phyloP scores from a whole-genome alignment of 2,113 vertebrate species.

The Hystrix brachyura region DNA sequence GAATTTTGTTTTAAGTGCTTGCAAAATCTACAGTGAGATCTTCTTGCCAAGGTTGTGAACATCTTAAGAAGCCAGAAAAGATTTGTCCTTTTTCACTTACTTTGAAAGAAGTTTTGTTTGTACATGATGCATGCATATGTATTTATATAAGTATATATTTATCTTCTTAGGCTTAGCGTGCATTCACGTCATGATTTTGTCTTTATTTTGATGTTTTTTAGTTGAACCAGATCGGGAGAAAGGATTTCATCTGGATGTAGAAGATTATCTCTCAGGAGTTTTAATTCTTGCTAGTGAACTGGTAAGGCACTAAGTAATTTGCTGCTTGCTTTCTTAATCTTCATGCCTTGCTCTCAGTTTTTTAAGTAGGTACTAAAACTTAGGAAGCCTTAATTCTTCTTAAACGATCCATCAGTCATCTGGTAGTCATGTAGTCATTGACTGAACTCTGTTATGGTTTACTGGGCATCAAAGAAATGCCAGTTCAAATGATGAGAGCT shows the following conservation, averaged over 20 bases:
- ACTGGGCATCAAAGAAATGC: neutral
- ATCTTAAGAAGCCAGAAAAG: neutral
- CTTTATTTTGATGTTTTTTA: constrained; percentile 78
- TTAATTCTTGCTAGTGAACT: constrained; percentile 97
- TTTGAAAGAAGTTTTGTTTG: neutral
- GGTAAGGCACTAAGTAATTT: constrained; percentile 89
- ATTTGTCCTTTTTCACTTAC: neutral
- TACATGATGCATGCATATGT: neutral
- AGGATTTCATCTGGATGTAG: constrained; percentile 98
- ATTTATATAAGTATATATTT: neutral
- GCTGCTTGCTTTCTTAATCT: constrained; percentile 1
- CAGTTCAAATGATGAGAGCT: neutral
- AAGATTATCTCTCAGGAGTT: constrained; percentile 98
- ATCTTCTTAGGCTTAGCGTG: neutral
- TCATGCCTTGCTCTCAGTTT: neutral
- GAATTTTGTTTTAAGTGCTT: constrained; percentile 20
- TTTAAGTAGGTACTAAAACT: neutral
- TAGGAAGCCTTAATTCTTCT: neutral
- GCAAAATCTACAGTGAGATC: neutral
- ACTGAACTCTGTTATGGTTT: neutral
- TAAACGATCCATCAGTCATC: neutral
- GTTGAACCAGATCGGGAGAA: constrained; percentile 96
- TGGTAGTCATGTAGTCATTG: neutral
- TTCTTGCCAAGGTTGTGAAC: neutral
- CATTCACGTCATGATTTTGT: constrained; percentile 8